Percentiles rank a stretch among this genome's conserved stretches.
phyloP scores from a whole-genome alignment of 2,888 invertebrate genomes.

The Megastigmus dorsalis region DNA sequence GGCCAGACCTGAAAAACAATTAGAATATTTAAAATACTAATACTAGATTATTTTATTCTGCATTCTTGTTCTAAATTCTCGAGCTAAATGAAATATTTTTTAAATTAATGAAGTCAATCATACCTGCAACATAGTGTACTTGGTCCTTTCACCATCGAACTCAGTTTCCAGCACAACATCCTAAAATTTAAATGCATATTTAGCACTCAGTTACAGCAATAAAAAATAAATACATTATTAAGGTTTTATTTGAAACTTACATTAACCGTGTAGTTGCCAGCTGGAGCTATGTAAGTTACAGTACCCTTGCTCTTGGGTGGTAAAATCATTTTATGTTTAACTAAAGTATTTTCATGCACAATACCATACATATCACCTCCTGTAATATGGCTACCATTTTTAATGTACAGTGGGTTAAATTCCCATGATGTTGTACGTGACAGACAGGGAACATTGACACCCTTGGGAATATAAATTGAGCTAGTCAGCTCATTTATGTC shows the following conservation, averaged over 20 bases:
- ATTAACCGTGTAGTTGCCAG: constrained; percentile 94
- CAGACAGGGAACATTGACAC: constrained; percentile 95
- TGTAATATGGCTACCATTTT: constrained; percentile 97
- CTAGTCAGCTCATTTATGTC: constrained; percentile 95
- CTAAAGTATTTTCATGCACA: constrained; percentile 97
- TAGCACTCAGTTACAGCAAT: not conserved
- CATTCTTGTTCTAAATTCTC: no score
- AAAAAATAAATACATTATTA: constrained; percentile 5
- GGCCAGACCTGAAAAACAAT: constrained; percentile 89
- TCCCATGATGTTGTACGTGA: constrained; percentile 91
- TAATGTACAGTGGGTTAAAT: constrained; percentile 89
- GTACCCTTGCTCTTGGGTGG: constrained; percentile 97
- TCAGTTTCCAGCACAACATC: constrained; percentile 98
- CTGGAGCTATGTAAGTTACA: constrained; percentile 94
- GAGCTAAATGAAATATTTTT: no score
- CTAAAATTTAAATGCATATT: constrained; percentile 73
- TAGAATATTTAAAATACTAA: no score
- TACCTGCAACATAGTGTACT: constrained; percentile 95
- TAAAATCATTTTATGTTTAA: constrained; percentile 97
- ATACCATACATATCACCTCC: constrained; percentile 98
- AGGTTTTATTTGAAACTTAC: constrained; percentile 77
- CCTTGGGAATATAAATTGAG: constrained; percentile 99
- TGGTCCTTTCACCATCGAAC: constrained; percentile 95
- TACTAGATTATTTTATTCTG: no score
- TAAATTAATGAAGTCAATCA: no score